phyloP scores from a whole-genome alignment of 2,888 invertebrate genomes.

The Eilema caniola region DNA sequence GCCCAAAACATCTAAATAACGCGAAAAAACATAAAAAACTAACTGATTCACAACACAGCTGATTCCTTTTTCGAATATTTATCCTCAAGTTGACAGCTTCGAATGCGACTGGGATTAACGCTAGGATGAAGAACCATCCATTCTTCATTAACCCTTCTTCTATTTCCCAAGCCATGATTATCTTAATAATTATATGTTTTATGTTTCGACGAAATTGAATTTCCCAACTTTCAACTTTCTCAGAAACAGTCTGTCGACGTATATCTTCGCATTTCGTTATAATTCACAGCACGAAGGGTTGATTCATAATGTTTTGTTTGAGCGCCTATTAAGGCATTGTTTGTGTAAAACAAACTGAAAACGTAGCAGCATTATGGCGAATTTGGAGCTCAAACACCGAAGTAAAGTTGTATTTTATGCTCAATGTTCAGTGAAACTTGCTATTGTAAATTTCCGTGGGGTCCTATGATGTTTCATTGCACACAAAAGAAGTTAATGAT shows the following conservation, averaged over 20 bases:
- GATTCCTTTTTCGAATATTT: neutral
- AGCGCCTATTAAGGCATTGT: conserved; percentile 56
- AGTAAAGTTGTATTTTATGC: conserved; percentile 38
- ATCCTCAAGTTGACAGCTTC: too few species aligned
- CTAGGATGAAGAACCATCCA: too few species aligned
- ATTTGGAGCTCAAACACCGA: conserved; percentile 20
- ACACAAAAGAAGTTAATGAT: conserved; percentile 10
- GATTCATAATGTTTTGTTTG: conserved; percentile 64
- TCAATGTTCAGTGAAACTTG: conserved; percentile 25
- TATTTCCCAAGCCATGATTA: neutral
- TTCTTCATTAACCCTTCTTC: neutral
- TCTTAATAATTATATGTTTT: neutral
- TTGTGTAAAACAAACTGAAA: conserved; percentile 59
- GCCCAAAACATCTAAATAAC: too few species aligned
- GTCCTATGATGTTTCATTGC: conserved; percentile 12
- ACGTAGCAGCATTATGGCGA: conserved; percentile 34
- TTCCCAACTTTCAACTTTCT: conserved; percentile 2
- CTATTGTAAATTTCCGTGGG: conserved; percentile 27
- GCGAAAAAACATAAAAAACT: too few species aligned
- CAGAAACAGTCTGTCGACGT: neutral
- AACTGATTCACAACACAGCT: too few species aligned
- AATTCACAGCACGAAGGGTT: conserved; percentile 60
- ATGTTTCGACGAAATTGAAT: neutral
- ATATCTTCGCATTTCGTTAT: conserved; percentile 49
- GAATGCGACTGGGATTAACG: too few species aligned